Base-by-base conservation (phyloP, 2,113 vertebrate species). In the Cynoglossus semilaevis region DNA sequence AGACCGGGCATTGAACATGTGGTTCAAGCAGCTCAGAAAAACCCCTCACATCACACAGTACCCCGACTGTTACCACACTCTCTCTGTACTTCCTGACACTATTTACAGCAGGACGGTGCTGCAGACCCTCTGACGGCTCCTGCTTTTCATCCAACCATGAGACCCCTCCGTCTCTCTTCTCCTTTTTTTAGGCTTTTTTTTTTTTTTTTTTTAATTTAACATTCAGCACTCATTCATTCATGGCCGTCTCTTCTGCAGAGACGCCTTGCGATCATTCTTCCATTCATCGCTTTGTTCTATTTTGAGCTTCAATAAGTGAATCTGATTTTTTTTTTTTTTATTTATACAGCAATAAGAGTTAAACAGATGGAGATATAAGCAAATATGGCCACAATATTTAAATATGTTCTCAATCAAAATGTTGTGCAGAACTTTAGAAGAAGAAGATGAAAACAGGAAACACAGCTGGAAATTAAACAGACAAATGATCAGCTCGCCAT, bases 31-130 rank as follows among this genome's bases (percentile, higher is more conserved):
- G 37, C 50, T 65, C 13, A 79, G 56, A 55, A 69, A 55, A 71
- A 6, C 6, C 61, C 59, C 47, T 41, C 62, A 42, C 19, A 68
- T 71, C 76, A 75, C 65, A 87, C 74, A 82, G 64, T 74, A 58
- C 16, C 58, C 58, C 15, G 37, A 77, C 72, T 86, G 75, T 84
- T 74, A 63, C 60, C 66, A 38, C 65, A 34, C 64, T 67, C 51
- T 74, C 77, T 68, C 80, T 82, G 80, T 72, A 70, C 72, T 84
- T 82, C 79, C 77, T 70, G 72, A 75, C 67, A 77, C 66, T 85
- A 62, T 84, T 83, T 86, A 79, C 80, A 74, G 70, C 84, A 44
- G 37, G 49, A 43, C 38, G 53, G 42, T 45, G 34, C 61, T 57
- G 63, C 65, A 77, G 74, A 79, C 59, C 42, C 18, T 14, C 74